Evolutionary conservation across 2,113 vertebrate species (phyloP), one percentile per base, ranked within the genome.

Genomic region (Sclerurus mexicanus): DNA sequence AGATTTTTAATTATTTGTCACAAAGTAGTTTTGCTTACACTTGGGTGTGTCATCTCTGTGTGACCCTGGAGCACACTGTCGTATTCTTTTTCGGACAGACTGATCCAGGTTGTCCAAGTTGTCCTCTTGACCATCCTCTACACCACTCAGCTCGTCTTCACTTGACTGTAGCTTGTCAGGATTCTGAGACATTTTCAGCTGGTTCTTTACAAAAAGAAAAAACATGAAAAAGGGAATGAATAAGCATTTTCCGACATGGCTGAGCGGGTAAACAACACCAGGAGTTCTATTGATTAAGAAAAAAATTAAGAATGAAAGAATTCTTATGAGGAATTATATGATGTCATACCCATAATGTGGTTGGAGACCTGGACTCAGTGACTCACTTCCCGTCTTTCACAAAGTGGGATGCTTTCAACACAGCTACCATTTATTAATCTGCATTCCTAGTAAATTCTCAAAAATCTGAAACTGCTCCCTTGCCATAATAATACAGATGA

Each of bases 171-270:
- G 92, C 63, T 98, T 97, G 89, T 98, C 98, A 67, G 95, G 93
- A 94, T 99, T 98, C 92, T 99, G 98, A 56, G 99, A 98, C 99
- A 99, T 99, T 90, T 95, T 98, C 91, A 95, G 72, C 7, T 52
- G 64, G 40, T 75, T 87, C 96, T 88, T 96, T 87, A 58, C 49
- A 85, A 89, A 90, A 95, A 94, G 23, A 90, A 90, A 89, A 49
- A 74, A 86, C 2, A 85, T 2, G 12, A 39, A 60, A 79, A 90
- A 71, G 30, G 62, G 59, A 88, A 86, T 62, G 31, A 92, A 91
- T 79, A 75, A 79, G 17, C 21, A 31, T 56, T 84, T 94, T 87
- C 46, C 84, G 55, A 55, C 35, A 62, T 0, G 3, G 23, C 16
- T 64, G 59, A 59, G 49, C 14, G 30, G 33, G 63, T 49, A 74